phyloP scores from a whole-genome alignment of 92 coral and sea anemone genomes.

The Palythoa grandis region DNA sequence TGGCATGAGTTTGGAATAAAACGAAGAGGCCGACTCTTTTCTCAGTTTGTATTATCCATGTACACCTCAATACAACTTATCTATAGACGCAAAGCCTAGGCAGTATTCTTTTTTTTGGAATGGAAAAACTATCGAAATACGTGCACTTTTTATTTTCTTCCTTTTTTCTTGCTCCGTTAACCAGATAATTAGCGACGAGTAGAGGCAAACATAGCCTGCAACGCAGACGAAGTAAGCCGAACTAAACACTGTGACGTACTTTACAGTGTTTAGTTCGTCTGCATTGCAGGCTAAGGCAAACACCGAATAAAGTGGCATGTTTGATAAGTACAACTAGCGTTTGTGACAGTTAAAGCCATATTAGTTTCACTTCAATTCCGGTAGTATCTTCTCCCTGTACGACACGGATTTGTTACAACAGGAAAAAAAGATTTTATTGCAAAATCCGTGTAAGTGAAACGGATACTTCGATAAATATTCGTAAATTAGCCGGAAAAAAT shows the following conservation, averaged over 20 bases:
- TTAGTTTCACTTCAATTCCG: slow-evolving; percentile 8
- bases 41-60: not conserved
- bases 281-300: too few species aligned
- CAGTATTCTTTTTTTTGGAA: not conserved
- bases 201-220: not conserved
- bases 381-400: slow-evolving; percentile 8
- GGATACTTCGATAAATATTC: not conserved
- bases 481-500: not conserved
- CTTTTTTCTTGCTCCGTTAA: not conserved
- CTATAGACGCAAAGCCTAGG: not conserved
- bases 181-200: not conserved
- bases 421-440: not conserved
- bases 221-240: too few species aligned
- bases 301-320: not conserved
- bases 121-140: not conserved
- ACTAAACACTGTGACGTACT: too few species aligned
- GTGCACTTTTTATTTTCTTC: not conserved
- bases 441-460: not conserved
- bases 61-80: not conserved
- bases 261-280: too few species aligned
- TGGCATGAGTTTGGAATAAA: not conserved
- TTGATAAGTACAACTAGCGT: not conserved
- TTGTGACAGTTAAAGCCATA: slow-evolving; percentile 17
- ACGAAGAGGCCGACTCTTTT: not conserved
- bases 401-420: not conserved